phyloP scores from a whole-genome alignment of 2,797 vertebrate species.

The Anniella stebbinsi region DNA sequence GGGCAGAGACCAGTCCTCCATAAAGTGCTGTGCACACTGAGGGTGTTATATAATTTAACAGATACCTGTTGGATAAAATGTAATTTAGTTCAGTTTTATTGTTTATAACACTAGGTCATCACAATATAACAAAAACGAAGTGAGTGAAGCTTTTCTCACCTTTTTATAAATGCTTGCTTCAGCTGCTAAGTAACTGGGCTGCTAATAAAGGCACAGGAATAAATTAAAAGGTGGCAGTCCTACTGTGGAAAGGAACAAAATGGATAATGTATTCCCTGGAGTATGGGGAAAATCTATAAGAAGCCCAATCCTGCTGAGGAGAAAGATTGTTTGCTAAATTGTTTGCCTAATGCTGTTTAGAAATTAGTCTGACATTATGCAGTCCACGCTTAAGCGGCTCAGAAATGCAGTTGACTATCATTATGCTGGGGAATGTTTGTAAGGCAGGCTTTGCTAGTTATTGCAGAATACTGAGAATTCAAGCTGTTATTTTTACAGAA shows the following conservation, averaged over 20 bases:
- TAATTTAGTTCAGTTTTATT: no score
- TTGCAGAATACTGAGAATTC: background rate
- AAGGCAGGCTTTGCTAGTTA: background rate
- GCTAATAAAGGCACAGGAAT: background rate
- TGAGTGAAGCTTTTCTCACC: background rate
- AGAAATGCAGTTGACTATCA: background rate
- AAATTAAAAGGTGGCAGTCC: slow-evolving; percentile 1
- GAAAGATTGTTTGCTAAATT: slow-evolving; percentile 1
- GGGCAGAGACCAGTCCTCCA: background rate
- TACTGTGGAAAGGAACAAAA: slow-evolving; percentile 24
- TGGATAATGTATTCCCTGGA: slow-evolving; percentile 23
- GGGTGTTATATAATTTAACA: background rate
- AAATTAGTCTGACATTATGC: slow-evolving; percentile 24
- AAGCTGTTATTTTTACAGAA: background rate
- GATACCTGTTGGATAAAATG: background rate
- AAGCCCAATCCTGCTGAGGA: background rate
- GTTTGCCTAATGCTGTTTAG: background rate
- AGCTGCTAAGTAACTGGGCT: background rate
- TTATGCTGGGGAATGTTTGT: background rate
- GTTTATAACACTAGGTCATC: no score
- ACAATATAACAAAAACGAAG: background rate
- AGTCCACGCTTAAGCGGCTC: background rate
- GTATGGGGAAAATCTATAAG: background rate
- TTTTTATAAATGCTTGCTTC: background rate
- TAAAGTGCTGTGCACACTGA: background rate